phyloP scores from a whole-genome alignment of 2,888 invertebrate genomes.

The Diaprepes abbreviatus region DNA sequence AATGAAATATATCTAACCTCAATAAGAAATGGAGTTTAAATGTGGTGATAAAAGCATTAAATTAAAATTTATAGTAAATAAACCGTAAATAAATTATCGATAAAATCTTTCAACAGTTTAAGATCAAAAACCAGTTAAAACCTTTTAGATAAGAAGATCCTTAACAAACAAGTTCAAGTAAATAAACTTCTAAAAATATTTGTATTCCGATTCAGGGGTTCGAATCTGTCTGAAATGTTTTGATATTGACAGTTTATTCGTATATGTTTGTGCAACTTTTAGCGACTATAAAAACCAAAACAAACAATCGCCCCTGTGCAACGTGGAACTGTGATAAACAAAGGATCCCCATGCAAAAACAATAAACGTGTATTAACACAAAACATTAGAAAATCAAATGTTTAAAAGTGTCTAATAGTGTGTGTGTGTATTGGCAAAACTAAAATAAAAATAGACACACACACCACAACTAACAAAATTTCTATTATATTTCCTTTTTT shows the following conservation, averaged over 20 bases:
- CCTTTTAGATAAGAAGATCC: slow-evolving; percentile 2
- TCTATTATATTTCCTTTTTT: no score
- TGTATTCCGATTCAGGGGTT: neutral
- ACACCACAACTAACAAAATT: neutral
- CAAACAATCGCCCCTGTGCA: neutral
- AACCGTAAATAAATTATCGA: neutral
- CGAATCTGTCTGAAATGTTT: neutral
- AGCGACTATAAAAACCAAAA: neutral
- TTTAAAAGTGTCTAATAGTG: neutral
- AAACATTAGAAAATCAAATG: neutral
- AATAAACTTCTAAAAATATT: neutral
- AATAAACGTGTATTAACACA: slow-evolving; percentile 8
- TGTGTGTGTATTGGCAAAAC: neutral
- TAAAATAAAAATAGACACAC: neutral
- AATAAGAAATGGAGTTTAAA: neutral
- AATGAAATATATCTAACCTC: no score
- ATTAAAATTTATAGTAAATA: neutral
- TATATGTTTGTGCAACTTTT: slow-evolving; percentile 12
- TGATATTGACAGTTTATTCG: neutral
- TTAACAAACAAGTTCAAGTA: neutral
- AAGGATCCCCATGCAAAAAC: neutral
- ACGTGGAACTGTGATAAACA: neutral
- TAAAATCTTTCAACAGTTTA: neutral
- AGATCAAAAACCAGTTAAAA: neutral
- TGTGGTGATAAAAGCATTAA: no score